These are phyloP conservation scores for Glaucopsyche alexis DNA, from an alignment of 2,888 invertebrate species.

Conservation along the genomic window DNA sequence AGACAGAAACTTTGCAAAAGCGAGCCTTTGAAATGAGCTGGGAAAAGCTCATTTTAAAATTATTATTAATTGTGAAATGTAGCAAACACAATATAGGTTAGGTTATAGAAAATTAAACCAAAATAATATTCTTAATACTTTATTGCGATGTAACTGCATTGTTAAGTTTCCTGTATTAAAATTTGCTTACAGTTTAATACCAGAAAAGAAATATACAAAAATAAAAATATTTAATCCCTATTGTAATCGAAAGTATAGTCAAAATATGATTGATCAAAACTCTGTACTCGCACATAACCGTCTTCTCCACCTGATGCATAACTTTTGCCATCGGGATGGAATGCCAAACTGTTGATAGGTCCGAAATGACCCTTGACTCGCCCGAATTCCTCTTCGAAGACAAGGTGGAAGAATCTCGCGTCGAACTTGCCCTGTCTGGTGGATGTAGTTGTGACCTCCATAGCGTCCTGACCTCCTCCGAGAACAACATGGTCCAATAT, in stretches of 20 bases:
- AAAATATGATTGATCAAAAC: constrained; percentile 97
- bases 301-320: constrained; percentile 99
- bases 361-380: constrained; percentile 99
- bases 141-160: constrained; percentile 22
- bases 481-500: constrained; percentile 97
- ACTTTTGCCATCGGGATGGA: constrained; percentile 98
- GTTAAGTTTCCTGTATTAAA: neutral
- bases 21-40: too few species aligned
- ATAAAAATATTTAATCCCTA: constrained; percentile 57
- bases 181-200: neutral
- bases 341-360: constrained; percentile 98
- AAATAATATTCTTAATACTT: constrained; percentile 25
- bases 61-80: too few species aligned
- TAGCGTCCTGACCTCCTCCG: constrained; percentile 99
- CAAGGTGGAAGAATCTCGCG: constrained; percentile 94
- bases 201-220: constrained; percentile 29
- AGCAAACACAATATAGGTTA: too few species aligned
- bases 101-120: constrained; percentile 2
- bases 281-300: constrained; percentile 97
- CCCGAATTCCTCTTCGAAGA: constrained; percentile 98
- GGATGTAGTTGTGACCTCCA: constrained; percentile 98
- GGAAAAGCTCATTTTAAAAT: too few species aligned
- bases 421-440: constrained; percentile 98
- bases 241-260: constrained; percentile 96
- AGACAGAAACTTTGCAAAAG: too few species aligned